Conservation (phyloP, 2,113 vertebrate species). For the Eidolon helvum region DNA sequence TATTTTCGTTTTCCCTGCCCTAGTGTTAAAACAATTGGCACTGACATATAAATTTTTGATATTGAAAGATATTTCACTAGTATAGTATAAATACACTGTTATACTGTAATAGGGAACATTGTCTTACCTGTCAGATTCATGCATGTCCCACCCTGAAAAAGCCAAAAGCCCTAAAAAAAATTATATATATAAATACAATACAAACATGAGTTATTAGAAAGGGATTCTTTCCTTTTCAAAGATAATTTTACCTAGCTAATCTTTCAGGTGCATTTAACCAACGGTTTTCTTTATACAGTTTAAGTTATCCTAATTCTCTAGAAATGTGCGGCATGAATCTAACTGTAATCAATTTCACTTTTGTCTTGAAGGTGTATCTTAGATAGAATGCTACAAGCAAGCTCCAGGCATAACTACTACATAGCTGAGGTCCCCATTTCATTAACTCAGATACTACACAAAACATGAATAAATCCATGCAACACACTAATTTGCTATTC, state of each 20-base stretch:
- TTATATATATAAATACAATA: not conserved
- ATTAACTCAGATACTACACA: not conserved
- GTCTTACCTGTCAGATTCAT: not conserved
- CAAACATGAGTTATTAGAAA: not conserved
- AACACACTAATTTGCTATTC: not conserved
- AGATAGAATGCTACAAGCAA: not conserved
- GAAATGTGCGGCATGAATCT: not conserved
- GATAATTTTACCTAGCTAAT: not conserved
- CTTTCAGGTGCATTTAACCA: not conserved
- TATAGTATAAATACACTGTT: not conserved
- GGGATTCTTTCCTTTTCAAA: not conserved
- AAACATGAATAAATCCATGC: not conserved
- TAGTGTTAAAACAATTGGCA: not conserved
- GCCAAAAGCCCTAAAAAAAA: not conserved
- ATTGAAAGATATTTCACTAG: not conserved
- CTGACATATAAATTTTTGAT: not conserved
- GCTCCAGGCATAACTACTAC: not conserved
- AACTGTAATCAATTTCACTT: not conserved
- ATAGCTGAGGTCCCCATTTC: not conserved
- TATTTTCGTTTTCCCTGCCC: not conserved
- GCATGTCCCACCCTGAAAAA: not conserved
- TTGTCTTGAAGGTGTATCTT: not conserved
- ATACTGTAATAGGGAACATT: not conserved
- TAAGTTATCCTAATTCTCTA: not conserved
- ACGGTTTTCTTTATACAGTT: not conserved